phyloP scores from a whole-genome alignment of 2,113 vertebrate genomes.

The Bucco capensis region DNA sequence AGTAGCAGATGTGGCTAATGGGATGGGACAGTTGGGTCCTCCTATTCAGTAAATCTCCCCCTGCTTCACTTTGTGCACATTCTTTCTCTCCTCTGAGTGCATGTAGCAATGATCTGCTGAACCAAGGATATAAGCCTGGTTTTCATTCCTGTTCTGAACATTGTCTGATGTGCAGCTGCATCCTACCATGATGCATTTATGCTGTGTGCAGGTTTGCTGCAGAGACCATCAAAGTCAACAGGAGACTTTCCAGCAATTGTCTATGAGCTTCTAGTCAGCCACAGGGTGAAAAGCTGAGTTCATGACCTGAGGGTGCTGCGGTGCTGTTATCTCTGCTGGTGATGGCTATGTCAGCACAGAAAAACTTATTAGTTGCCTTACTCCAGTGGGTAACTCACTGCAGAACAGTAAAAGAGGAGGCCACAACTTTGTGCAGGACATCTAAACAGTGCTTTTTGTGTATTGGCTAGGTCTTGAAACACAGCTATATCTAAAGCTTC shows the following conservation, averaged over 20 bases:
- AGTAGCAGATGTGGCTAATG: fast-evolving
- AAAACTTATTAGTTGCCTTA: not conserved
- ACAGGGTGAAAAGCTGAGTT: not conserved
- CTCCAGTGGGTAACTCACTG: not conserved
- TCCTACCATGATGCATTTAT: not conserved
- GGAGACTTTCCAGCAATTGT: not conserved
- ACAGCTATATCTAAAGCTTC: not conserved
- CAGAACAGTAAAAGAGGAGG: not conserved
- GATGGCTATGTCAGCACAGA: not conserved
- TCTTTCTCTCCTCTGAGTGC: not conserved
- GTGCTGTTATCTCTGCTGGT: not conserved
- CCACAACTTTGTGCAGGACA: not conserved
- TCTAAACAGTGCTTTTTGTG: not conserved
- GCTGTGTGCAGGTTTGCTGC: not conserved
- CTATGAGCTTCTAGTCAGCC: not conserved
- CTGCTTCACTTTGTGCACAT: not conserved
- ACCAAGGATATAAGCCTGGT: not conserved
- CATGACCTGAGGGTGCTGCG: not conserved
- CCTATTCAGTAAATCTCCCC: not conserved
- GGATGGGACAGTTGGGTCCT: fast-evolving
- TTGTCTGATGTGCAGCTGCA: not conserved
- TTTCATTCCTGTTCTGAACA: not conserved
- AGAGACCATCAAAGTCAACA: not conserved
- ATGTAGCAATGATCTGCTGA: not conserved
- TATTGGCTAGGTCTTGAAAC: not conserved